A percentile compares a stretch with the other conserved stretches of the same genome.
These are phyloP conservation scores for Drosophila macrothrix DNA, from an alignment of 2,888 invertebrate species.

Conservation along the genomic window DNA sequence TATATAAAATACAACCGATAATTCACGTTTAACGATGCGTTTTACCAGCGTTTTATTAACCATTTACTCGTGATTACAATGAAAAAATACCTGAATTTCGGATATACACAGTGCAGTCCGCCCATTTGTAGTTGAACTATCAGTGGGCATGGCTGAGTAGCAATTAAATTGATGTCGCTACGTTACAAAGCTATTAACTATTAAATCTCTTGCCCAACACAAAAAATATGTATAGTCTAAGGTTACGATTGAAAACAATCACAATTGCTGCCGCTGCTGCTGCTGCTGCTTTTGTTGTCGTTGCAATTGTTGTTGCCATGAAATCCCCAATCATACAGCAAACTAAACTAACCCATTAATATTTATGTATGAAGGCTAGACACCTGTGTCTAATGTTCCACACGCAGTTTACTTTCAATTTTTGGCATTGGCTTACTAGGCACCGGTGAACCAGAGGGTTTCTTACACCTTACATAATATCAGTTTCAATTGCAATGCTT, in stretches of 20 bases:
- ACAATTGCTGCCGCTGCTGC: conserved; percentile 22
- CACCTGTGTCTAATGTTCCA: conserved; percentile 41
- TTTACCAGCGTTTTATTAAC: conserved; percentile 62
- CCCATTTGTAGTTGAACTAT: conserved; percentile 5
- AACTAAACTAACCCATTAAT: conserved; percentile 52
- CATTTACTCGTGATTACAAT: conserved; percentile 41
- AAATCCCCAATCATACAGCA: conserved; percentile 40
- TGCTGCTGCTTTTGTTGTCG: conserved; percentile 3
- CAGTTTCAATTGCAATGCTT: neutral
- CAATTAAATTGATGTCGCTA: conserved; percentile 33
- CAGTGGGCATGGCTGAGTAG: conserved; percentile 22
- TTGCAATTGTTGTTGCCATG: conserved; percentile 23
- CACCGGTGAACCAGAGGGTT: neutral
- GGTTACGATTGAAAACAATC: conserved; percentile 28
- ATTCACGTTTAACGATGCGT: conserved; percentile 62
- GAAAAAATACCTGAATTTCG: neutral
- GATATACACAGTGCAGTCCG: conserved; percentile 1
- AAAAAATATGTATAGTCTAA: conserved; percentile 5
- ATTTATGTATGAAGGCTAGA: conserved; percentile 72
- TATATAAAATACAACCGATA: conserved; percentile 24
- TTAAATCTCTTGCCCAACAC: conserved; percentile 7
- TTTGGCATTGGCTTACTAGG: conserved; percentile 30
- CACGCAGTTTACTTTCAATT: conserved; percentile 61
- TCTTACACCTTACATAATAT: neutral
- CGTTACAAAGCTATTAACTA: conserved; percentile 14